Conservation (phyloP, 2,113 vertebrate species). For the Pristiophorus japonicus region DNA sequence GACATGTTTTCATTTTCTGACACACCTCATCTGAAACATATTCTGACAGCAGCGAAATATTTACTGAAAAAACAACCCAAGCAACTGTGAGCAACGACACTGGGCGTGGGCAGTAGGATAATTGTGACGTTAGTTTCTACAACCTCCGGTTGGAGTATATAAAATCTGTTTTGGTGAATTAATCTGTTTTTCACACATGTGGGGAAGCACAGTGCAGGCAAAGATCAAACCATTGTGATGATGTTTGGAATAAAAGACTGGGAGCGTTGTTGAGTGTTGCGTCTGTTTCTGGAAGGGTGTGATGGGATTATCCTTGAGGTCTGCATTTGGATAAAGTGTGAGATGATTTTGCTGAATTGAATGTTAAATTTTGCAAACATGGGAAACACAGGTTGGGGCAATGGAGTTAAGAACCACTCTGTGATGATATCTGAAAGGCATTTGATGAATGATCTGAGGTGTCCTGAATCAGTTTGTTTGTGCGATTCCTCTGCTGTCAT, state of each 20-base stretch:
- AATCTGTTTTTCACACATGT: not conserved
- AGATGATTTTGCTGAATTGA: no score
- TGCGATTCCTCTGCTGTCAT: not conserved
- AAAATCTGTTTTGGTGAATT: not conserved
- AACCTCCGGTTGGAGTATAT: not conserved
- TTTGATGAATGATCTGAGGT: not conserved
- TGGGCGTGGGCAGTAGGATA: not conserved
- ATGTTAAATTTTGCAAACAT: not conserved
- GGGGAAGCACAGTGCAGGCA: not conserved
- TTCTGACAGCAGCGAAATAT: not conserved
- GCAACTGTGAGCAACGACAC: not conserved
- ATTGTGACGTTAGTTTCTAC: not conserved
- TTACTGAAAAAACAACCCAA: not conserved
- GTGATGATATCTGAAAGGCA: not conserved
- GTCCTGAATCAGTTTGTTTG: not conserved
- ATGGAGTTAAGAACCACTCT: not conserved
- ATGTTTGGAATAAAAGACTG: not conserved
- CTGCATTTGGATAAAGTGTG: no score
- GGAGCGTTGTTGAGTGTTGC: not conserved
- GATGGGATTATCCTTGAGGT: not conserved
- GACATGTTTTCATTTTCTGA: not conserved
- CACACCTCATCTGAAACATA: not conserved
- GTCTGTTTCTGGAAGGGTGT: not conserved
- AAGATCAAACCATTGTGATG: not conserved
- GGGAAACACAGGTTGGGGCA: not conserved